Evolutionary conservation across 2,113 vertebrate genomes (phyloP).

Genomic region (Sciurus niger): DNA sequence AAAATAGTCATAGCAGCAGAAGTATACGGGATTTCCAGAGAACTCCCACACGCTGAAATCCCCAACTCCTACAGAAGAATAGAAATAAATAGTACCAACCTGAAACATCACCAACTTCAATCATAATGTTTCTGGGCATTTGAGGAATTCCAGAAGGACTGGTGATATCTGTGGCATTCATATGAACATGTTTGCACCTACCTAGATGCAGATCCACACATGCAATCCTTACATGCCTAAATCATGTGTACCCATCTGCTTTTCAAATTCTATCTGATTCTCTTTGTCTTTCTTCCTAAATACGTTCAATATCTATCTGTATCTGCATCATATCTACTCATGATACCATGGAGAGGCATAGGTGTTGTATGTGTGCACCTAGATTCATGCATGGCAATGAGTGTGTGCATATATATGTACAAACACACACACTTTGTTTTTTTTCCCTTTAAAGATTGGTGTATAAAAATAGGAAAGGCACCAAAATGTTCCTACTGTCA

Average conservation of each 20-base stretch:
- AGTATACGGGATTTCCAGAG: constrained; percentile 97
- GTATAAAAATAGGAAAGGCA: not conserved
- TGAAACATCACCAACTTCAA: not conserved
- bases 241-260: too few relatives aligned
- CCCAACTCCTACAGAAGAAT: constrained; percentile 92
- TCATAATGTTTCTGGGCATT: not conserved
- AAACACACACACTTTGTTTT: not conserved
- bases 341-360: not conserved
- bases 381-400: not conserved
- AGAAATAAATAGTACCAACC: not conserved
- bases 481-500: not conserved
- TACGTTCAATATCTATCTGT: not conserved
- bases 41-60: constrained; percentile 99
- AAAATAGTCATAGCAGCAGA: constrained; percentile 98
- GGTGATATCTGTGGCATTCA: rapidly evolving
- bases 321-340: not conserved
- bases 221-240: not conserved
- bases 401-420: too few relatives aligned
- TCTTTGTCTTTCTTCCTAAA: not conserved
- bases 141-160: not conserved
- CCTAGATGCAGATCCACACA: not conserved
- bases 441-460: not conserved
- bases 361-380: too few relatives aligned
- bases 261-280: not conserved
- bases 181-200: not conserved